Base-by-base conservation (phyloP, 2,797 vertebrate species). In the Scyliorhinus canicula region DNA sequence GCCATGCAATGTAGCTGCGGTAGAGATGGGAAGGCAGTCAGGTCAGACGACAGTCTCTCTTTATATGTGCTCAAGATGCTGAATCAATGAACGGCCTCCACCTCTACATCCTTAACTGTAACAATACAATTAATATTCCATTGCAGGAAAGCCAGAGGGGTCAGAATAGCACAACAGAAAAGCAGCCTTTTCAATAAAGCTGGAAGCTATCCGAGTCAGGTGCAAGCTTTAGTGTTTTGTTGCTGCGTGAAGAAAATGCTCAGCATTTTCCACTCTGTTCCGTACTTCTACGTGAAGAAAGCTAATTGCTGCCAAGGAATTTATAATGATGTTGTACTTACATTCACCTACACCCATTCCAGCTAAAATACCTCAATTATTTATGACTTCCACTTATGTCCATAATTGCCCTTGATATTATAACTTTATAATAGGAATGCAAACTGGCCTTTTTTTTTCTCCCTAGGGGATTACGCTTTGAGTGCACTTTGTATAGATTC, bases 221-320 rank as follows among this genome's bases (percentile, higher is more conserved):
- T 26, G 65, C 21, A 67, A 28, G 24, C 26, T 67, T 47, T 47
- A 85, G 0, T 44, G 26, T 31, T 52, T 26, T 47, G 11, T 82
- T 47, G 24, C 21, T 69, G 2, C 28, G 9, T 4, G n/a, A n/a
- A n/a, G n/a, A 31, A 86, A 16, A 12, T 12, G 0, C 55, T 55
- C 28, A 86, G 28, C 26, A 3, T 26, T 3, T 84, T 28, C 84
- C 31, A 57, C n/a, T 60, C 52, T 60, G 16, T 57, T 55, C 31
- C 55, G 19, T 1, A 60, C 0, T n/a, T 60, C 16, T 57, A 1
- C 52, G n/a, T n/a, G n/a, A n/a, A 21, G 60, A 52, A 90, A 90
- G 86, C 55, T 90, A 90, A n/a, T 57, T 90, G 86, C 55, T 57
- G 35, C 50, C 55, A n/a, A n/a, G 60, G 40, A n/a, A 90, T 90